Evolutionary conservation across 2,113 vertebrate genomes (phyloP), one percentile per base, ranked within the genome.

Genomic region (Onychostoma macrolepis): DNA sequence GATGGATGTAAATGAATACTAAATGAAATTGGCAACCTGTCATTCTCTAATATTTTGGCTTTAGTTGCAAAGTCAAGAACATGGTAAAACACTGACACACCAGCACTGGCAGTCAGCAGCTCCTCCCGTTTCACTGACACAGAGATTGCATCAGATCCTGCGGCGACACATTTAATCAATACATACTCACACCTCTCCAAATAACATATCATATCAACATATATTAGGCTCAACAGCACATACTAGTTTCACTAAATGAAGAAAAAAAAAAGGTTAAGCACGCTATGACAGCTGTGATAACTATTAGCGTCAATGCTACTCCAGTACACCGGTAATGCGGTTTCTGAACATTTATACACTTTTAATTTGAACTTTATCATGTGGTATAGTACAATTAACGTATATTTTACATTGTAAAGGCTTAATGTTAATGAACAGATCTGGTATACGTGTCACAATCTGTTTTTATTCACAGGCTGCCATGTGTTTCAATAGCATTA

Each of bases 121-220:
- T 90, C 85, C 75, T 80, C 21, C 85, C 50, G 53, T 86, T 77
- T 71, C 24, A 80, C 69, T 76, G 26, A 91, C 92, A 86, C 86
- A 85, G 74, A 82, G 93, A 97, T 98, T 98, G 97, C 97, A 96
- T 97, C 97, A 98, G 97, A 94, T 89, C 86, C 85, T 84, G 53
- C 33, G n/a, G 65, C 41, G 38, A 85, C 12, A 87, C 12, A 11
- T 83, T 71, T 24, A 50, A 83, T 24, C 81, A 48, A 83, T 36
- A n/a, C 26, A 83, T 48, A 24, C 28, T 6, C 6, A 30, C 24
- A 71, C 21, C 10, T 36, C 41, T 33, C n/a, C 17, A 0, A 71
- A 53, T 36, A 69, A 36, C 65, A 53, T 13, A 12, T 2, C 3
- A 48, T 50, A 24, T 50, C 4, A 24, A 33, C 6, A 15, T 4